Evolutionary conservation across 35 echinoderm and acorn worm genomes (phyloP).

Genomic region (Apostichopus californicus): DNA sequence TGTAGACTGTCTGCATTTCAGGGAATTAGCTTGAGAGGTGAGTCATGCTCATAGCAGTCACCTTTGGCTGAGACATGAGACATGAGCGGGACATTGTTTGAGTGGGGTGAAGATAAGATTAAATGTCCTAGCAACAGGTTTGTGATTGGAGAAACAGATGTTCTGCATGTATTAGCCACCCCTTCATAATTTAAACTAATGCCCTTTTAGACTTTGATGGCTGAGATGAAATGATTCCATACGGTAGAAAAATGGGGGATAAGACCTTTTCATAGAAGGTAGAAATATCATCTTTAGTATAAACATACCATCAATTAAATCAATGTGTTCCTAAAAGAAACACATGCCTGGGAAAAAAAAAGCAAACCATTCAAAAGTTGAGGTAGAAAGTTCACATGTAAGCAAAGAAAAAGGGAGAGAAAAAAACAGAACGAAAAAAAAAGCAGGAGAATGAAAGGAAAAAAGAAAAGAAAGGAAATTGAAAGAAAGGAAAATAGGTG

Average conservation of each 20-base stretch:
- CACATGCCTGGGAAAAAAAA: constrained; percentile 28
- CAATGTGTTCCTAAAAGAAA: background rate
- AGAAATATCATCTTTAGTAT: constrained; percentile 32
- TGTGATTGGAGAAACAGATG: background rate
- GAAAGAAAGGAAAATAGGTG: no score
- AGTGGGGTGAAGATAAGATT: background rate
- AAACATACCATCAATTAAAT: constrained; percentile 25
- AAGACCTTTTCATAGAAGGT: background rate
- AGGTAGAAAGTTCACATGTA: background rate
- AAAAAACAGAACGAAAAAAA: background rate
- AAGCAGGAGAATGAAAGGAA: background rate
- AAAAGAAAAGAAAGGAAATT: background rate
- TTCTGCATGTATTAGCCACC: background rate
- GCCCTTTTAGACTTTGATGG: background rate
- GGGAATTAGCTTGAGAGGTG: background rate
- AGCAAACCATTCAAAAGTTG: background rate
- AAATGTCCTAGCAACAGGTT: background rate
- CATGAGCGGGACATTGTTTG: background rate
- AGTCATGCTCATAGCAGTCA: background rate
- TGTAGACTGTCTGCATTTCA: no score
- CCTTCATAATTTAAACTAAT: background rate
- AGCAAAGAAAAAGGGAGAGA: background rate
- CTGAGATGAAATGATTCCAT: background rate
- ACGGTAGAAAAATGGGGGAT: background rate
- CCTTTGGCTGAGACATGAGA: background rate